Percentiles rank a stretch among this genome's conserved stretches.
These are phyloP conservation scores for Tupaia tana DNA, from an alignment of 2,113 vertebrate genomes.

Conservation along the genomic window DNA sequence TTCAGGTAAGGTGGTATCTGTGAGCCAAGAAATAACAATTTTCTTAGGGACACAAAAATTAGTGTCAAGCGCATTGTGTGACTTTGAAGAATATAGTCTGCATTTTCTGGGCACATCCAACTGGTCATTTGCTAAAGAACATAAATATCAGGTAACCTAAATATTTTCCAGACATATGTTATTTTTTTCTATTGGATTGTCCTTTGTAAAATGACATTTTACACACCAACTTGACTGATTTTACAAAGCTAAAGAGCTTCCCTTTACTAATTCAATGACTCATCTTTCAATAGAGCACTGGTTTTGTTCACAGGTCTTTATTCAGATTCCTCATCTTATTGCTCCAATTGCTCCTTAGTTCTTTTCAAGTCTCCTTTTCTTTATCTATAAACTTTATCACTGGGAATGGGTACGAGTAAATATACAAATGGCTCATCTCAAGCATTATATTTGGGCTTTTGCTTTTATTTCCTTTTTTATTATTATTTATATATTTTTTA, in stretches of 20 bases:
- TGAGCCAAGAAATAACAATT: neutral
- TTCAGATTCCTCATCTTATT: neutral
- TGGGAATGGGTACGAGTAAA: neutral
- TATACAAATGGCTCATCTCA: neutral
- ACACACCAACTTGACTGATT: neutral
- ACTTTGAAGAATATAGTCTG: neutral
- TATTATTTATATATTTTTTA: too few relatives aligned
- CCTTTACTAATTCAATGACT: neutral
- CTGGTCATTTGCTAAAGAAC: neutral
- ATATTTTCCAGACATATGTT: neutral
- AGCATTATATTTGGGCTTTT: neutral
- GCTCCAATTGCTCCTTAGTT: neutral
- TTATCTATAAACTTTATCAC: neutral
- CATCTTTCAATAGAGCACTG: neutral
- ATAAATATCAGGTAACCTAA: neutral
- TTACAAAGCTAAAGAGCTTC: neutral
- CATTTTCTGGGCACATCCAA: neutral
- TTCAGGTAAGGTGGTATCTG: neutral
- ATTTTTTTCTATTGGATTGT: neutral
- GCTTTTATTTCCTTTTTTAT: neutral
- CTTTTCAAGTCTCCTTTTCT: neutral
- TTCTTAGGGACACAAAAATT: neutral
- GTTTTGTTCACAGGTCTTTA: neutral
- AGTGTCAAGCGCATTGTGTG: neutral
- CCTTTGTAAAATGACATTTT: neutral